Evolutionary conservation across 2,888 invertebrate genomes (phyloP).

Genomic region (Lydus trimaculatus): DNA sequence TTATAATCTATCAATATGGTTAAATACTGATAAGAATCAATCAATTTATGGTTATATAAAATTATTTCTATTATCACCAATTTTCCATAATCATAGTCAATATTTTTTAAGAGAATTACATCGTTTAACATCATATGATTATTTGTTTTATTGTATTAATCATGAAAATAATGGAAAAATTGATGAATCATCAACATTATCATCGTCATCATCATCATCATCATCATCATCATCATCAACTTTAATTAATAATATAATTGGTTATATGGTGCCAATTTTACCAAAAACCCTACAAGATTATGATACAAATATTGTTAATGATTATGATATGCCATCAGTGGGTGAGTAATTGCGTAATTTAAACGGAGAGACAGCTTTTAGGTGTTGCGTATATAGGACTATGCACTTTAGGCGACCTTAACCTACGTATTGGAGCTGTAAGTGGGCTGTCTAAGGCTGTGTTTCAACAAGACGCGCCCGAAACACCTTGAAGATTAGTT

Average conservation of each 20-base stretch:
- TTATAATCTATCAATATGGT: constrained; percentile 58
- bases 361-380: too few relatives aligned
- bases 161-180: constrained; percentile 62
- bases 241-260: constrained; percentile 44
- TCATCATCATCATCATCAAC: constrained; percentile 5
- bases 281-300: constrained; percentile 45
- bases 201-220: constrained; percentile 9
- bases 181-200: too few relatives aligned
- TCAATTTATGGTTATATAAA: constrained; percentile 59
- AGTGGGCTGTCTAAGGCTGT: too few relatives aligned
- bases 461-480: too few relatives aligned
- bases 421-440: too few relatives aligned
- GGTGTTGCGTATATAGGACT: too few relatives aligned
- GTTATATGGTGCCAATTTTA: constrained; percentile 46
- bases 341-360: background rate
- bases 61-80: constrained; percentile 65
- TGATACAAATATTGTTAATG: constrained; percentile 39
- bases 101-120: constrained; percentile 70
- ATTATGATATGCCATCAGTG: constrained; percentile 18
- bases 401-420: too few relatives aligned
- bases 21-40: constrained; percentile 48
- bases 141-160: constrained; percentile 67
- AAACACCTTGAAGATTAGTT: too few relatives aligned
- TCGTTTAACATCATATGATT: constrained; percentile 63
- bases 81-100: constrained; percentile 65